phyloP scores from a whole-genome alignment of 2,797 vertebrate species.

The Sebastes wilsoni region DNA sequence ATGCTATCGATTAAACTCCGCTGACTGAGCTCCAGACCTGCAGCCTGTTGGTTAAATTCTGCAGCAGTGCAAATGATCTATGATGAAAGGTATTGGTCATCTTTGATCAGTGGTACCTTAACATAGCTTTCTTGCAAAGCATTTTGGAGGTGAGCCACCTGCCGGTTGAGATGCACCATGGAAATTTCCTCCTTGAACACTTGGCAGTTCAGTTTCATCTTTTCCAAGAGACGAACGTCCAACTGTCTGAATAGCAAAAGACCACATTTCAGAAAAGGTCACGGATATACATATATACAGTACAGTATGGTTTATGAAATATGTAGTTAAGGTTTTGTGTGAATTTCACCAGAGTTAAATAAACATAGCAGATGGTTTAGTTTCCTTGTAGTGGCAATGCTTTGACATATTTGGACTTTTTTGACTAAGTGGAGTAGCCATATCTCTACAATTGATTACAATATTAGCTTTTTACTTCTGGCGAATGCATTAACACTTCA shows the following conservation, averaged over 20 bases:
- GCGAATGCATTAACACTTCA: no score
- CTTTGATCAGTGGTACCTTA: conserved; percentile 48
- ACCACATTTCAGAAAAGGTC: background rate
- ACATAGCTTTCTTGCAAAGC: conserved; percentile 56
- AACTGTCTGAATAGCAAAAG: conserved; percentile 64
- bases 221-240: conserved; percentile 75
- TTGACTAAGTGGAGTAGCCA: background rate
- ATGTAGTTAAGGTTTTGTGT: background rate
- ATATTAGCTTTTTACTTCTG: no score
- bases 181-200: conserved; percentile 83
- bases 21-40: background rate
- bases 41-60: background rate
- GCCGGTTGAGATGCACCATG: conserved; percentile 76
- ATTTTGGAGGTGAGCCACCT: conserved; percentile 68
- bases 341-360: background rate
- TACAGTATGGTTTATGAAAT: background rate
- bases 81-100: background rate
- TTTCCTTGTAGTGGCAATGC: background rate
- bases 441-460: background rate
- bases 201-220: conserved; percentile 79
- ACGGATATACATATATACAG: background rate
- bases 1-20: conserved; percentile 37
- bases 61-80: background rate
- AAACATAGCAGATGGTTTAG: background rate
- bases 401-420: background rate